These are phyloP conservation scores for Neuroscelio doddi DNA, from an alignment of 2,888 invertebrate species.

Conservation along the genomic window DNA sequence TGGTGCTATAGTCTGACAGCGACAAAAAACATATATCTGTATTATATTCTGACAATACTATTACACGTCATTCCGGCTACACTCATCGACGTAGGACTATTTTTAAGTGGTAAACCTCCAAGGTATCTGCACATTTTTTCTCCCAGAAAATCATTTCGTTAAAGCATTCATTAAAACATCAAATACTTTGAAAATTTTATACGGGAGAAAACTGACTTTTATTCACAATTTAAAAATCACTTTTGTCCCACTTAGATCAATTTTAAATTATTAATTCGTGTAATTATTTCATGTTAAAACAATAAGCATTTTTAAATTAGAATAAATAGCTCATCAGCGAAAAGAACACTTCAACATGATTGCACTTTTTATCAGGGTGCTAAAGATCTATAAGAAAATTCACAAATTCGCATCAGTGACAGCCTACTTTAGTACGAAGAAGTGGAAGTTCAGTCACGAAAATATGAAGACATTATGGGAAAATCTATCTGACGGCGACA, in stretches of 20 bases:
- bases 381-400: constrained; percentile 73
- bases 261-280: constrained; percentile 8
- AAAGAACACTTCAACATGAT: no score
- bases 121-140: constrained; percentile 63
- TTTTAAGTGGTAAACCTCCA: constrained; percentile 75
- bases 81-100: constrained; percentile 74
- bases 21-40: constrained; percentile 70
- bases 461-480: constrained; percentile 70
- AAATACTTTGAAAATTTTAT: no score
- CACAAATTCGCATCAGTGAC: constrained; percentile 72
- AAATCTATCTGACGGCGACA: constrained; percentile 68
- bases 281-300: no score
- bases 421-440: constrained; percentile 73
- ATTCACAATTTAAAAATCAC: no score
- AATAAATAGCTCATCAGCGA: no score
- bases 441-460: constrained; percentile 57
- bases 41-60: constrained; percentile 73
- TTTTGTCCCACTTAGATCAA: no score
- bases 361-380: constrained; percentile 66
- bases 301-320: constrained; percentile 4
- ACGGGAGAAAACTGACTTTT: no score
- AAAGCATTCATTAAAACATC: no score
- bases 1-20: constrained; percentile 72
- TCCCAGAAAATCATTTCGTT: no score
- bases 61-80: constrained; percentile 80